Evolutionary conservation across 2,113 vertebrate genomes (phyloP).

Genomic region (Acrocephalus arundinaceus): DNA sequence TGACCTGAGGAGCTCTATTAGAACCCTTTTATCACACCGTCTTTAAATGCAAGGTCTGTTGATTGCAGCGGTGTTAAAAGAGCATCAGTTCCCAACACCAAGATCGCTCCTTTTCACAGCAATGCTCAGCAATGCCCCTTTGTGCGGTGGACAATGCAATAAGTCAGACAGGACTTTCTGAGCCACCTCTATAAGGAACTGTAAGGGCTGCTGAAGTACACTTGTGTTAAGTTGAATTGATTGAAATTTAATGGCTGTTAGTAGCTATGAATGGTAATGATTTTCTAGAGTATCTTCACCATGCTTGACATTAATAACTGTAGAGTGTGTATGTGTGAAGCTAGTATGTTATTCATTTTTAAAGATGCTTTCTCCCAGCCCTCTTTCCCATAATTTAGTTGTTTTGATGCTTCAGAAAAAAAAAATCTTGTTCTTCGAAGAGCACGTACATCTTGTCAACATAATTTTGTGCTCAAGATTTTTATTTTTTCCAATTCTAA

Average conservation of each 20-base stretch:
- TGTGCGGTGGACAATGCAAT: conserved; percentile 79
- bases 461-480: conserved; percentile 76
- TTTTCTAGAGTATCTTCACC: conserved; percentile 78
- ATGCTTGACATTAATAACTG: conserved; percentile 82
- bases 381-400: conserved; percentile 76
- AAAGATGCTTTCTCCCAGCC: conserved; percentile 51
- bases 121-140: conserved; percentile 67
- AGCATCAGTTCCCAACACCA: conserved; percentile 55
- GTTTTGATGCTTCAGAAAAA: conserved; percentile 57
- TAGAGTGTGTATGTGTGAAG: conserved; percentile 55
- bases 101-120: conserved; percentile 62
- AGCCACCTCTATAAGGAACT: conserved; percentile 75
- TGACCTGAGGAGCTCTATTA: conserved; percentile 5
- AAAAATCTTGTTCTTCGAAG: conserved; percentile 38
- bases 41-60: conserved; percentile 39
- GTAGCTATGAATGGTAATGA: conserved; percentile 86
- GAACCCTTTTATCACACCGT: not conserved
- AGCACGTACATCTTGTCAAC: conserved; percentile 72
- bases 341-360: conserved; percentile 65
- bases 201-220: conserved; percentile 81
- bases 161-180: conserved; percentile 78
- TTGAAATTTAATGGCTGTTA: conserved; percentile 89
- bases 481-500: conserved; percentile 72
- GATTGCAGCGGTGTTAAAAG: conserved; percentile 67
- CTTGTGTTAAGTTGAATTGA: conserved; percentile 90